phyloP scores from a whole-genome alignment of 2,888 invertebrate species.

The Sisyra terminalis region DNA sequence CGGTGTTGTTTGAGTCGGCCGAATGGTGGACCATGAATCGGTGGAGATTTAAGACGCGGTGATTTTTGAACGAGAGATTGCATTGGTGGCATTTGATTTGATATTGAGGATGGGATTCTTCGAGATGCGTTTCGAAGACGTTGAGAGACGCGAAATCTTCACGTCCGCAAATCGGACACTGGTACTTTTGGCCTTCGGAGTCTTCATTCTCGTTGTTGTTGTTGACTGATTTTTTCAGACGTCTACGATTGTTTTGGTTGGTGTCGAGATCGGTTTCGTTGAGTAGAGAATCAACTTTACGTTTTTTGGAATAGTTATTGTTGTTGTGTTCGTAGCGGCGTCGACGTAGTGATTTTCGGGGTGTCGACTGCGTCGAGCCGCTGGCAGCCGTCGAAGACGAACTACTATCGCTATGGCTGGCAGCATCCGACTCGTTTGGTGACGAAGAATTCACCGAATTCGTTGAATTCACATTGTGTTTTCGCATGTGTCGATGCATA shows the following conservation, averaged over 20 bases:
- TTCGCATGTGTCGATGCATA: slow-evolving; percentile 70
- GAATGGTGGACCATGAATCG: slow-evolving; percentile 39
- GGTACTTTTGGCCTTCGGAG: slow-evolving; percentile 18
- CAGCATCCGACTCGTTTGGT: slow-evolving; percentile 31
- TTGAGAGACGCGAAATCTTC: slow-evolving; percentile 40
- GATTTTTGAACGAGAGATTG: slow-evolving; percentile 54
- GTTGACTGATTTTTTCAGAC: slow-evolving; percentile 17
- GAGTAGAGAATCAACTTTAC: neutral
- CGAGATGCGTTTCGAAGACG: slow-evolving; percentile 45
- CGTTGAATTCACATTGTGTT: slow-evolving; percentile 26
- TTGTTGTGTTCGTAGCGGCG: slow-evolving; percentile 2
- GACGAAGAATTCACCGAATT: slow-evolving; percentile 16
- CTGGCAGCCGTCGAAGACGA: slow-evolving; percentile 22
- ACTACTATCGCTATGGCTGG: slow-evolving; percentile 35
- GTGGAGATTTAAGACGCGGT: slow-evolving; percentile 54
- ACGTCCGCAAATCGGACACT: slow-evolving; percentile 46
- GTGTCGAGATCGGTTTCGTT: neutral
- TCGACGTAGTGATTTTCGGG: slow-evolving; percentile 2
- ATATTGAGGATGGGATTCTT: slow-evolving; percentile 45
- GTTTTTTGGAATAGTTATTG: slow-evolving; percentile 1
- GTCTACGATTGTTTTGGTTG: neutral
- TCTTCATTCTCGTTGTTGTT: slow-evolving; percentile 16
- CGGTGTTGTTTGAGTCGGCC: slow-evolving; percentile 18
- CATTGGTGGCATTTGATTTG: slow-evolving; percentile 57
- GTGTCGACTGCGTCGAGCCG: slow-evolving; percentile 3